phyloP scores from a whole-genome alignment of 2,888 invertebrate species.

The Polyploca ridens region DNA sequence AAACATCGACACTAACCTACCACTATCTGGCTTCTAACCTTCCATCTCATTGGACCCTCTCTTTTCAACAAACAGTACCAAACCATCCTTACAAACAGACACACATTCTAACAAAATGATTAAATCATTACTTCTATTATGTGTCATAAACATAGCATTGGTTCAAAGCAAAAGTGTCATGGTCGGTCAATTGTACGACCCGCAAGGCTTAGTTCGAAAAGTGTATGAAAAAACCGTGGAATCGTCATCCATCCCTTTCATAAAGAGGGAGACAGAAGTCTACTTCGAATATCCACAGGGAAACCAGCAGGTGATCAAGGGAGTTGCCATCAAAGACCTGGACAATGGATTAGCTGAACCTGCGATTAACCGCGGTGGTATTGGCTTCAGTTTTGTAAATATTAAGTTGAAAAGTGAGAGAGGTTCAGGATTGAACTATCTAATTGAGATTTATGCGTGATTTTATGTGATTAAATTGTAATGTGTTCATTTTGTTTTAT shows the following conservation, averaged over 20 bases:
- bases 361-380: conserved; percentile 69
- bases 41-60: conserved; percentile 12
- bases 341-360: conserved; percentile 69
- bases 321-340: conserved; percentile 72
- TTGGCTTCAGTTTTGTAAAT: conserved; percentile 67
- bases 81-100: conserved; percentile 14
- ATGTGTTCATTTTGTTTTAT: background rate
- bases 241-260: conserved; percentile 48
- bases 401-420: conserved; percentile 76
- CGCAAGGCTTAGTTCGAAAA: conserved; percentile 54
- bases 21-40: background rate
- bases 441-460: conserved; percentile 73
- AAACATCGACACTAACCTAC: background rate
- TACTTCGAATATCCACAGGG: conserved; percentile 57
- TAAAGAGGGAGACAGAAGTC: conserved; percentile 63
- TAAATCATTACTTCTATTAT: conserved; percentile 46
- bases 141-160: conserved; percentile 31
- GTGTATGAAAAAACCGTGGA: conserved; percentile 57
- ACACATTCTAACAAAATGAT: conserved; percentile 41
- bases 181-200: conserved; percentile 64
- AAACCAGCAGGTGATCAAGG: conserved; percentile 70
- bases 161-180: conserved; percentile 57
- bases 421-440: conserved; percentile 65
- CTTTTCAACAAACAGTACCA: conserved; percentile 5
- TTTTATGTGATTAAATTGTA: background rate